These are phyloP conservation scores for Asarcornis scutulata DNA, from an alignment of 2,113 vertebrate genomes.

Conservation along the genomic window DNA sequence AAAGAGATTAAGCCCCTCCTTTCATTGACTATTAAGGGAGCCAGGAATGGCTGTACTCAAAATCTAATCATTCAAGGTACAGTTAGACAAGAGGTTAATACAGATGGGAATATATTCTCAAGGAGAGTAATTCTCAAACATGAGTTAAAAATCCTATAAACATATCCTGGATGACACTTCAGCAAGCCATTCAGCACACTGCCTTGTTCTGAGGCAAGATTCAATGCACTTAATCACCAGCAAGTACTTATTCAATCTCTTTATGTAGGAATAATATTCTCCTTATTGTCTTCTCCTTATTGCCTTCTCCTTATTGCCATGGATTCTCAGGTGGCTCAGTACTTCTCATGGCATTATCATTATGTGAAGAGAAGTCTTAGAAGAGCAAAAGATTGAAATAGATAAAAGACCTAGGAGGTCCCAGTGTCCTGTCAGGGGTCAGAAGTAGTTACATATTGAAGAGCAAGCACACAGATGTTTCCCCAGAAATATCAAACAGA, in stretches of 20 bases:
- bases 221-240: background rate
- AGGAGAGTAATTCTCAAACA: background rate
- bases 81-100: background rate
- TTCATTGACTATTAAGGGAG: background rate
- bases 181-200: background rate
- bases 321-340: background rate
- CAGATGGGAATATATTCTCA: background rate
- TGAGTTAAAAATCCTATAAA: background rate
- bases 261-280: background rate
- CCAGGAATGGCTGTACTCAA: rapidly evolving
- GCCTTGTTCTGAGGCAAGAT: background rate
- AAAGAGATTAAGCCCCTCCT: background rate
- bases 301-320: background rate
- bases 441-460: background rate
- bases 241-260: background rate
- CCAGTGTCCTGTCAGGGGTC: background rate
- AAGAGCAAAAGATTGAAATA: background rate
- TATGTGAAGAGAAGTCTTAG: background rate
- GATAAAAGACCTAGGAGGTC: background rate
- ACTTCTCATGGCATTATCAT: background rate
- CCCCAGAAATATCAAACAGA: background rate
- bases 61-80: background rate
- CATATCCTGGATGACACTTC: background rate
- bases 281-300: background rate
- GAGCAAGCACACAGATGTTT: background rate